These are phyloP conservation scores for Drosophila monieri DNA, from an alignment of 2,888 invertebrate genomes.

Conservation along the genomic window DNA sequence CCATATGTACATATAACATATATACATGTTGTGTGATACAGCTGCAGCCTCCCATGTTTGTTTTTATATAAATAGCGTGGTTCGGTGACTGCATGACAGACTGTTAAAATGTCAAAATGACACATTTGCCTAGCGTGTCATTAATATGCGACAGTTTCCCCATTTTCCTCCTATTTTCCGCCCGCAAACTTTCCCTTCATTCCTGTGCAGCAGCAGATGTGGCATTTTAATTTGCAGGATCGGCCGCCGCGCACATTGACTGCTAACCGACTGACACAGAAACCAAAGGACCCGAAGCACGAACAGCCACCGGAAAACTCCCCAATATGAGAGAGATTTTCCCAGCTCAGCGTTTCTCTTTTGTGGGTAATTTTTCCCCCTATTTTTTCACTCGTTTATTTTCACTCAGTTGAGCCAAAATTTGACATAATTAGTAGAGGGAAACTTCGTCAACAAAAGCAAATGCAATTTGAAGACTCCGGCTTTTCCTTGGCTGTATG, in stretches of 20 bases:
- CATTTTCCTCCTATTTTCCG: neutral
- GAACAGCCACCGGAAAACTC: conserved; percentile 25
- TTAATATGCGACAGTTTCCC: conserved; percentile 72
- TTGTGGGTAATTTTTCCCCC: conserved; percentile 48
- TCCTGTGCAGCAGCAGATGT: conserved; percentile 30
- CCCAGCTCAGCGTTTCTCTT: conserved; percentile 11
- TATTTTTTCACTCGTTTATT: conserved; percentile 54
- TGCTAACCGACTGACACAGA: conserved; percentile 79
- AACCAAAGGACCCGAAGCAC: conserved; percentile 48
- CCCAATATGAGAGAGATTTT: conserved; percentile 13
- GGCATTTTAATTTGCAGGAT: conserved; percentile 45
- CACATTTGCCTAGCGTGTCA: conserved; percentile 79
- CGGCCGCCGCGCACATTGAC: conserved; percentile 56
- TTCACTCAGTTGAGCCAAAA: neutral
- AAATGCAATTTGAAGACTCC: conserved; percentile 37
- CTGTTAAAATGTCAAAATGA: conserved; percentile 80
- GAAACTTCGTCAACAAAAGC: conserved; percentile 41
- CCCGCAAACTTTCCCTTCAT: neutral
- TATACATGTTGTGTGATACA: conserved; percentile 20
- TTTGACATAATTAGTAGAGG: conserved; percentile 32
- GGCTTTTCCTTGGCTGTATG: conserved; percentile 15
- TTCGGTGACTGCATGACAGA: conserved; percentile 74
- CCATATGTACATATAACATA: neutral
- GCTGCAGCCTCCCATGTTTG: conserved; percentile 66
- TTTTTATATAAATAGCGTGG: conserved; percentile 63